phyloP scores from a whole-genome alignment of 1,140 invertebrate species.

The Papilio polytes region DNA sequence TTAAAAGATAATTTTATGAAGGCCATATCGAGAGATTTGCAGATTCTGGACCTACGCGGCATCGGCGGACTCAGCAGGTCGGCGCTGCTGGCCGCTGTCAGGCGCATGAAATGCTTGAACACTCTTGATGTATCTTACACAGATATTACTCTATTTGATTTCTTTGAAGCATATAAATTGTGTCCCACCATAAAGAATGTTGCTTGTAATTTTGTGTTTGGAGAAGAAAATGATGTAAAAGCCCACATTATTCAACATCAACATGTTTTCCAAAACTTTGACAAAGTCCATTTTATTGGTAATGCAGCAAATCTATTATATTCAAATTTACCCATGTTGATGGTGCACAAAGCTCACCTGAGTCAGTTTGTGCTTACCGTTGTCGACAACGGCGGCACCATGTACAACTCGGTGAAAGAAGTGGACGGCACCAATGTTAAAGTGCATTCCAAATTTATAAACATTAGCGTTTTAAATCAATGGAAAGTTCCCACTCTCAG shows the following conservation, averaged over 20 bases:
- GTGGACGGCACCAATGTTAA: constrained; percentile 39
- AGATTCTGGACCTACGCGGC: constrained; percentile 58
- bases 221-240: constrained; percentile 37
- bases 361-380: constrained; percentile 52
- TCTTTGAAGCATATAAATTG: constrained; percentile 55
- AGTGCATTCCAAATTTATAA: constrained; percentile 35
- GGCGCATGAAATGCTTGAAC: constrained; percentile 57
- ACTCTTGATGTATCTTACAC: constrained; percentile 66
- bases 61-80: constrained; percentile 56
- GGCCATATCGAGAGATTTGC: constrained; percentile 54
- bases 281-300: constrained; percentile 64
- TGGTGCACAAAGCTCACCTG: constrained; percentile 54
- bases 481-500: constrained; percentile 6
- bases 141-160: constrained; percentile 57
- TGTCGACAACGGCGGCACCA: constrained; percentile 39
- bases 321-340: constrained; percentile 42
- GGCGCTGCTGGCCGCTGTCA: constrained; percentile 50
- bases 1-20: constrained; percentile 58
- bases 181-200: constrained; percentile 64
- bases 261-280: constrained; percentile 59
- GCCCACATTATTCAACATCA: constrained; percentile 50
- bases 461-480: constrained; percentile 18
- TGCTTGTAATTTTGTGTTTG: constrained; percentile 58
- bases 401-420: constrained; percentile 41
- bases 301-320: constrained; percentile 54